Evolutionary conservation across 2,888 invertebrate species (phyloP).

Genomic region (Arctia plantaginis): DNA sequence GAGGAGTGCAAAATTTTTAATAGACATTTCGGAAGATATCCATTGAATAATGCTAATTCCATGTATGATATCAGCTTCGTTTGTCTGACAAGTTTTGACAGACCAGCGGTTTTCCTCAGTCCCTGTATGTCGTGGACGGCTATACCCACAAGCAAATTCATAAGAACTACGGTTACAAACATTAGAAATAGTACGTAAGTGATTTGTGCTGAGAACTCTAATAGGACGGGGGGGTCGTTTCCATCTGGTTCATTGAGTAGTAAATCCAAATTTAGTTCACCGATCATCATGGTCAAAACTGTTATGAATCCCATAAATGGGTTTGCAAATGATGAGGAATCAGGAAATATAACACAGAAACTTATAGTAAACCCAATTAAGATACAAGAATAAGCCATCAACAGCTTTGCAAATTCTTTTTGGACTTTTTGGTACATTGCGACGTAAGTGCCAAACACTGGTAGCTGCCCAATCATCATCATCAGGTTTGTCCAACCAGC

Average conservation of each 20-base stretch:
- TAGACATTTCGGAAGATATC: conserved; percentile 91
- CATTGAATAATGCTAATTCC: conserved; percentile 93
- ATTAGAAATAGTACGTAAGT: conserved; percentile 93
- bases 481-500: conserved; percentile 96
- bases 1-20: conserved; percentile 92
- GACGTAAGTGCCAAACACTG: conserved; percentile 95
- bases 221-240: conserved; percentile 90
- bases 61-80: conserved; percentile 95
- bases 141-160: conserved; percentile 95
- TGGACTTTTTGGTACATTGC: conserved; percentile 96
- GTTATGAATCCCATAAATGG: conserved; percentile 94
- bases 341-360: conserved; percentile 95
- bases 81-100: conserved; percentile 93
- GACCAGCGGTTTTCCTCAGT: conserved; percentile 93
- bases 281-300: conserved; percentile 96
- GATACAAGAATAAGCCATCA: conserved; percentile 94
- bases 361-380: conserved; percentile 95
- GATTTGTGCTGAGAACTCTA: conserved; percentile 93
- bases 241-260: conserved; percentile 91
- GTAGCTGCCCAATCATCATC: conserved; percentile 95
- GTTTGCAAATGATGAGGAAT: conserved; percentile 93
- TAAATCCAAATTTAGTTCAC: conserved; percentile 92
- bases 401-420: conserved; percentile 94
- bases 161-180: conserved; percentile 94
- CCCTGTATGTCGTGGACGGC: conserved; percentile 96